Evolutionary conservation across 2,113 vertebrate species (phyloP).

Genomic region (Daubentonia madagascariensis): DNA sequence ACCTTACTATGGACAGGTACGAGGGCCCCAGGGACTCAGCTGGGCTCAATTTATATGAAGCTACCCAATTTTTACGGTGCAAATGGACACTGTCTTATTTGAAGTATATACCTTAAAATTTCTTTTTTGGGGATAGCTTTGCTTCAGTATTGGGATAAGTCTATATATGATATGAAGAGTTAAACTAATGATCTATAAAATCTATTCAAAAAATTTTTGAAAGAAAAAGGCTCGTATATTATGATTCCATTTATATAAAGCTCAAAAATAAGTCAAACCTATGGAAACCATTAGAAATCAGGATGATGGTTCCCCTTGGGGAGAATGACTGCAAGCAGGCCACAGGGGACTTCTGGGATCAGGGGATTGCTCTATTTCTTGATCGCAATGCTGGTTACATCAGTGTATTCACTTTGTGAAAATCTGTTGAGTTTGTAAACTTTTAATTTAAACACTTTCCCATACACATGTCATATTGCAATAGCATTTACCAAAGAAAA

Average conservation of each 20-base stretch:
- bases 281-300: neutral
- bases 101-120: conserved; percentile 4
- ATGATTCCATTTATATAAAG: neutral
- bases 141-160: neutral
- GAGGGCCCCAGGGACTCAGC: neutral
- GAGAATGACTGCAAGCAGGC: neutral
- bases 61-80: neutral
- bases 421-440: neutral
- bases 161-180: neutral
- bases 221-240: neutral
- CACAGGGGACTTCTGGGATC: neutral
- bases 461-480: neutral
- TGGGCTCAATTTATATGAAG: neutral
- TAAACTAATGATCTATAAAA: neutral
- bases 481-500: neutral
- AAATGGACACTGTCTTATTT: neutral
- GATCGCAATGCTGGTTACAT: neutral
- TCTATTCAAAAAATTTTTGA: neutral
- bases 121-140: neutral
- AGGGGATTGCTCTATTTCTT: neutral
- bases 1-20: neutral
- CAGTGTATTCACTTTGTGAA: neutral
- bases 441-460: neutral
- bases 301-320: neutral
- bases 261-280: neutral